These are phyloP conservation scores for Standfussiana lucernea DNA, from an alignment of 2,888 invertebrate genomes.

Conservation along the genomic window DNA sequence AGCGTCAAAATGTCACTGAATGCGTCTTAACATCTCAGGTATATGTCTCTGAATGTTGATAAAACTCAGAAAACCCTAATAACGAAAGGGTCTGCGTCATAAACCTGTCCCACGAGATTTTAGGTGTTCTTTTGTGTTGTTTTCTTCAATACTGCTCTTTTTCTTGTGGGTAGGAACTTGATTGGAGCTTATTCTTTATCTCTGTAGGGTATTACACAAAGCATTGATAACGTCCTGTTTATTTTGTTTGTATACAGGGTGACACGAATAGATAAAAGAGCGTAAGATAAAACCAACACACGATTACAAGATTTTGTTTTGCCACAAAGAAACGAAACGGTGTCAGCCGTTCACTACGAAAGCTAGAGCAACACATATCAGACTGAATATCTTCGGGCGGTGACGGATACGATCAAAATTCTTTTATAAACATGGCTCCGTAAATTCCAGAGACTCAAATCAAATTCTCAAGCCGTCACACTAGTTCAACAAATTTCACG, in stretches of 20 bases:
- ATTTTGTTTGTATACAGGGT: background rate
- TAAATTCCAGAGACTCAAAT: slow-evolving; percentile 12
- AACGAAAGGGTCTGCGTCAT: slow-evolving; percentile 2
- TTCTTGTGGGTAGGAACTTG: background rate
- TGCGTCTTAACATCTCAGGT: background rate
- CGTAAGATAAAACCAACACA: background rate
- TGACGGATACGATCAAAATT: slow-evolving; percentile 20
- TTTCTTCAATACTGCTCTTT: background rate
- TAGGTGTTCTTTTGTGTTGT: background rate
- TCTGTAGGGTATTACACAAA: background rate
- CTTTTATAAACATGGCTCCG: slow-evolving; percentile 1
- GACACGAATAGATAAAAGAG: background rate
- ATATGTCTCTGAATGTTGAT: slow-evolving; percentile 30
- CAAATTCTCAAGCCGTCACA: slow-evolving; percentile 30
- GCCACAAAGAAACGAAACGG: background rate
- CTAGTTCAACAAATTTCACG: slow-evolving; percentile 28
- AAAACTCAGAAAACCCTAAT: slow-evolving; percentile 33
- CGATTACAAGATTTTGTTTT: background rate
- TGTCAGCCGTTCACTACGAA: background rate
- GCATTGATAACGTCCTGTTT: background rate
- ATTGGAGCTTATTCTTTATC: background rate
- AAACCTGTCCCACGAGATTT: slow-evolving; percentile 16
- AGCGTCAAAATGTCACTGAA: slow-evolving; percentile 6
- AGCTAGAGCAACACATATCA: background rate
- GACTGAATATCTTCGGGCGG: slow-evolving; percentile 1